Conservation (phyloP, 1,140 invertebrate genomes). For the Hyposmocoma kahamanoa region DNA sequence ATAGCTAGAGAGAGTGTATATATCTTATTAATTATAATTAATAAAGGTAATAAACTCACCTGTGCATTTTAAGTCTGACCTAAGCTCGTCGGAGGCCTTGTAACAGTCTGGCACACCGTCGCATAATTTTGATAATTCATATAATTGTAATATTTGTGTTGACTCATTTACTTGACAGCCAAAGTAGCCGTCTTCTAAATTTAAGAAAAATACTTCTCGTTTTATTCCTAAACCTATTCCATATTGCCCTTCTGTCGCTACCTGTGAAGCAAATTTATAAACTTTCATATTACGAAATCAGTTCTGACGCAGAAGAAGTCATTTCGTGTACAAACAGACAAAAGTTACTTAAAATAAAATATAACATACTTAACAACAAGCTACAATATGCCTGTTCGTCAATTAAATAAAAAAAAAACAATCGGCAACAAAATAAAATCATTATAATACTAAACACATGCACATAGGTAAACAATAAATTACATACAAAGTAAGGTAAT, state of each 20-base stretch:
- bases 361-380: no score
- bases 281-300: neutral
- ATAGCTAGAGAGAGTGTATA: no score
- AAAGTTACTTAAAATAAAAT: no score
- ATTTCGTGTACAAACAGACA: no score
- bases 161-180: slow-evolving; percentile 98
- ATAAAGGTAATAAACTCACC: slow-evolving; percentile 76
- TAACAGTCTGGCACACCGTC: slow-evolving; percentile 93
- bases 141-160: slow-evolving; percentile 93
- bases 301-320: no score
- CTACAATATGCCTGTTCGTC: no score
- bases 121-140: slow-evolving; percentile 95
- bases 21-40: no score
- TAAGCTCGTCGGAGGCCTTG: slow-evolving; percentile 92
- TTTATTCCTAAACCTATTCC: slow-evolving; percentile 86
- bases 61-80: slow-evolving; percentile 93
- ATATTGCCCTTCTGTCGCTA: slow-evolving; percentile 81
- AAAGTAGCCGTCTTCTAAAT: slow-evolving; percentile 97
- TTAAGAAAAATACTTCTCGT: slow-evolving; percentile 96
- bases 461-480: no score
- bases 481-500: no score
- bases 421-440: no score
- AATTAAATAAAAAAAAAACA: no score
- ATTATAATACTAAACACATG: no score
- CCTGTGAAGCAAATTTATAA: slow-evolving; percentile 73